These are phyloP conservation scores for Morus bassanus DNA, from an alignment of 2,797 vertebrate species.

Conservation along the genomic window DNA sequence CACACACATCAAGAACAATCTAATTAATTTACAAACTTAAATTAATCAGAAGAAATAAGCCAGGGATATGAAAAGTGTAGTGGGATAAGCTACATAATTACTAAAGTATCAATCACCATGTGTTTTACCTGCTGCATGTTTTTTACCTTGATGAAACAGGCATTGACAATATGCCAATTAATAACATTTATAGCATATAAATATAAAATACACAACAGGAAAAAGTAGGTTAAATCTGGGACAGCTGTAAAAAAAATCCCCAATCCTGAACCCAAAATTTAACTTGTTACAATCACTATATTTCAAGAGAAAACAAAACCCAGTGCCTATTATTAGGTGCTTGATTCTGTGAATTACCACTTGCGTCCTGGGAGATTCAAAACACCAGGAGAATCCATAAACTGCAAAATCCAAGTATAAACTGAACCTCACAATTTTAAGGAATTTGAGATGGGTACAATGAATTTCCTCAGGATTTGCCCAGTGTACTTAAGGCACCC, in stretches of 20 bases:
- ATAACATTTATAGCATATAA: neutral
- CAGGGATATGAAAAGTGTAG: neutral
- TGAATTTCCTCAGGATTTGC: neutral
- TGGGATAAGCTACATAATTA: neutral
- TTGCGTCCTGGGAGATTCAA: neutral
- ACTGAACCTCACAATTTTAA: neutral
- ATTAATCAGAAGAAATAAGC: neutral
- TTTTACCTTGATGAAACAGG: neutral
- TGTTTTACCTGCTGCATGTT: neutral
- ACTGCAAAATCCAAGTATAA: neutral
- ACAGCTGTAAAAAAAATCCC: neutral
- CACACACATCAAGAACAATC: neutral
- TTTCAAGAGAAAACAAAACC: neutral
- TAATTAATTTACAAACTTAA: neutral
- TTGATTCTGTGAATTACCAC: neutral
- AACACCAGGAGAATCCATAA: neutral
- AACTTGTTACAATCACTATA: neutral
- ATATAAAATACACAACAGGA: neutral
- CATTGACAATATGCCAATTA: neutral
- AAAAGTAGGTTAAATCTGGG: neutral
- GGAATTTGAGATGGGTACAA: neutral
- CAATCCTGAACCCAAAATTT: neutral
- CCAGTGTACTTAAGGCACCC: neutral
- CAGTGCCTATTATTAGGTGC: neutral
- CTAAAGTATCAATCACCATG: neutral